These are phyloP conservation scores for Lumbricus terrestris DNA, from an alignment of 2,888 invertebrate genomes.

Conservation along the genomic window DNA sequence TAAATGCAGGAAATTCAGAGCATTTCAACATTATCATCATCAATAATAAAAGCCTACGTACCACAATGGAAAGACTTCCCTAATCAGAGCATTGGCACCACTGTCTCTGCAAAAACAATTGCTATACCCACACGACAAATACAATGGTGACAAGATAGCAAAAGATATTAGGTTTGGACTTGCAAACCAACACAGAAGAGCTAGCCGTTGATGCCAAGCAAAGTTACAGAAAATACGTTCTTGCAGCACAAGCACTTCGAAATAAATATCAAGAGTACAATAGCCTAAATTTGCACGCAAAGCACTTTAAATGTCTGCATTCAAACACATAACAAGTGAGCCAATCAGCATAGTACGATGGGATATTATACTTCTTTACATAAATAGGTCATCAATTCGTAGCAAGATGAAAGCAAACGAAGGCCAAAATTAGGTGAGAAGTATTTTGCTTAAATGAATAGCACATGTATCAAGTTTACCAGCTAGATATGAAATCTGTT, in stretches of 20 bases:
- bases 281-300: not conserved
- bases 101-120: not conserved
- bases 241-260: not conserved
- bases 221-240: not conserved
- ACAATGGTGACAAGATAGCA: not conserved
- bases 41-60: not conserved
- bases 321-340: not conserved
- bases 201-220: not conserved
- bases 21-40: too few species aligned
- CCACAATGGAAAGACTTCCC: not conserved
- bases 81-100: not conserved
- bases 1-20: not conserved
- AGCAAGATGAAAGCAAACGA: not conserved
- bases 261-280: not conserved
- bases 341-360: not conserved
- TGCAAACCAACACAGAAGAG: not conserved
- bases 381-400: not conserved
- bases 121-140: not conserved
- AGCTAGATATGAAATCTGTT: not conserved
- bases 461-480: not conserved
- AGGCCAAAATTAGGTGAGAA: not conserved
- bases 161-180: not conserved
- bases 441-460: not conserved
- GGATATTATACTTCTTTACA: not conserved
- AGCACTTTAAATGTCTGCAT: not conserved